These are phyloP conservation scores for Epizoanthus rinbou DNA, from an alignment of 92 coral and sea anemone species.

Conservation along the genomic window DNA sequence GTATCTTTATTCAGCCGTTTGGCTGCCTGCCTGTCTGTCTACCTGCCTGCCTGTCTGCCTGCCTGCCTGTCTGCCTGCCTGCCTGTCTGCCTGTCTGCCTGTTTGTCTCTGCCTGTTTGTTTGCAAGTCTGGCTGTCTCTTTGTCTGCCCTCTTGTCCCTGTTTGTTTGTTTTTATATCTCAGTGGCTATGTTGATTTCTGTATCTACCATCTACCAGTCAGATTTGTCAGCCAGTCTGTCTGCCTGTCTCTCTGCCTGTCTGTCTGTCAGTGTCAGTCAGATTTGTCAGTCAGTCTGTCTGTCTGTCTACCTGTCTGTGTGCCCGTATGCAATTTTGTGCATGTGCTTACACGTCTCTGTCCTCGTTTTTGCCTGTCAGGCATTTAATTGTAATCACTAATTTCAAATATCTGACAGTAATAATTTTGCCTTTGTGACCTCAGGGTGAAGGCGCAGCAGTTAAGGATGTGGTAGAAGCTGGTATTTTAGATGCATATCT, in stretches of 20 bases:
- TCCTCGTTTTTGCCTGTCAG: background rate
- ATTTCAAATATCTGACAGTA: background rate
- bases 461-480: slow-evolving; percentile 83
- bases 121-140: background rate
- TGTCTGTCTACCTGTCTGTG: background rate
- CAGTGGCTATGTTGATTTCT: no score
- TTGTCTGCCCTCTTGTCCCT: background rate
- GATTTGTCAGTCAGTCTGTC: background rate
- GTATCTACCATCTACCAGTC: no score
- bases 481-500: slow-evolving; percentile 80
- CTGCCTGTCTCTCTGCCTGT: no score
- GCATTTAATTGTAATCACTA: background rate
- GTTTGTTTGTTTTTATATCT: no score
- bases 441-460: slow-evolving; percentile 85
- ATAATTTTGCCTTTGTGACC: background rate
- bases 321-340: background rate
- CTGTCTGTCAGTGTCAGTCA: no score
- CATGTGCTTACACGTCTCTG: background rate
- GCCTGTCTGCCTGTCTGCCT: background rate
- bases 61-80: background rate
- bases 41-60: background rate
- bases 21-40: background rate
- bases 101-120: background rate
- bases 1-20: background rate
- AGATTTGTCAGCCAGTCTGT: background rate